phyloP scores from a whole-genome alignment of 2,888 invertebrate species.

The Sarcophaga rosellei region DNA sequence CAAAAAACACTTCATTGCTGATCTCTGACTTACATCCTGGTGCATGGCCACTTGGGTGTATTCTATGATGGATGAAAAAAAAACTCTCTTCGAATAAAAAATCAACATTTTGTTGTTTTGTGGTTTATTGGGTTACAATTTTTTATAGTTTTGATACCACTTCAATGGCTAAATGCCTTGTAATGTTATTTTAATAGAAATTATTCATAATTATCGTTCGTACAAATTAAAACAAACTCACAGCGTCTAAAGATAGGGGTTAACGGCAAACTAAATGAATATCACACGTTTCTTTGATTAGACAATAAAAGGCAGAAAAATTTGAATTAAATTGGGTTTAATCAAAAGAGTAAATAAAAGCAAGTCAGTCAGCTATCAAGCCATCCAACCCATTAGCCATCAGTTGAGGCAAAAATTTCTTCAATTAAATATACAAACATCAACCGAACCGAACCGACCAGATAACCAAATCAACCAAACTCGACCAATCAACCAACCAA shows the following conservation, averaged over 20 bases:
- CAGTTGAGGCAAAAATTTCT: neutral
- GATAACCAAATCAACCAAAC: no score
- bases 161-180: no score
- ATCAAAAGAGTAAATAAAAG: constrained; percentile 66
- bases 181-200: neutral
- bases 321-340: constrained; percentile 68
- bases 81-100: no score
- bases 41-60: no score
- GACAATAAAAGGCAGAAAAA: constrained; percentile 51
- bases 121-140: neutral
- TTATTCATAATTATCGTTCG: neutral
- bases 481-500: neutral
- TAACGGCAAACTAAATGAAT: constrained; percentile 33
- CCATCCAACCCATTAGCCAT: neutral
- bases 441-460: neutral
- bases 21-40: no score
- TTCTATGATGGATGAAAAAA: no score
- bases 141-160: no score
- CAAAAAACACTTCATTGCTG: no score
- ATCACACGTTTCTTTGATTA: constrained; percentile 64
- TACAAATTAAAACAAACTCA: constrained; percentile 26
- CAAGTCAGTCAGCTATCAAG: neutral
- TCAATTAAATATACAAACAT: constrained; percentile 46
- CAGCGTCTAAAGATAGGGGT: constrained; percentile 35
- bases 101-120: neutral